Conservation (phyloP, 2,888 invertebrate genomes). For the Teinopalpus imperialis region DNA sequence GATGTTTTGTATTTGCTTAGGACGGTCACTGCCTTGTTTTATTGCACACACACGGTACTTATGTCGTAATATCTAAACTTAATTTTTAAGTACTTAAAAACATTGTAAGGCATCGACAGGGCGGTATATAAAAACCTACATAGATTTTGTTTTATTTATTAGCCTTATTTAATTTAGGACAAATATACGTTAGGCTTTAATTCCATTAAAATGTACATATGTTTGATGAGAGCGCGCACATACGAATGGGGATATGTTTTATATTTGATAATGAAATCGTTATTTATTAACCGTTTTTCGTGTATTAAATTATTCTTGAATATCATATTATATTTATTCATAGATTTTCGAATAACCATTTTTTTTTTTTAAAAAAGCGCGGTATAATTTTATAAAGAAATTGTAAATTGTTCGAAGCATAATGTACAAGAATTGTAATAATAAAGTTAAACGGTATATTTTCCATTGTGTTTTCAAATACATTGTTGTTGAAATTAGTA, state of each 20-base stretch:
- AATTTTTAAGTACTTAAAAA: constrained; percentile 22
- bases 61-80: constrained; percentile 17
- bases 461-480: no score
- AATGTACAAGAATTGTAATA: no score
- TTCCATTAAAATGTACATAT: no score
- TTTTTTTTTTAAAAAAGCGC: no score
- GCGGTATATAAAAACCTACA: no score
- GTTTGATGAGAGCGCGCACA: constrained; percentile 15
- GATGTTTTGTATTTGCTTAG: constrained; percentile 36
- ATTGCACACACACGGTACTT: constrained; percentile 40
- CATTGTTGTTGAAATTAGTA: no score
- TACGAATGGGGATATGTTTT: constrained; percentile 1
- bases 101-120: constrained; percentile 2
- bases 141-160: no score
- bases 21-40: constrained; percentile 43
- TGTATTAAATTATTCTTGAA: constrained; percentile 8
- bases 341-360: constrained; percentile 11
- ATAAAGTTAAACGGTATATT: no score
- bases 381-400: no score
- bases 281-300: not conserved
- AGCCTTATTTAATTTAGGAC: not conserved
- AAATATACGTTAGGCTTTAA: constrained; percentile 5
- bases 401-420: no score
- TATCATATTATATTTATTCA: constrained; percentile 4
- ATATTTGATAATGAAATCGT: not conserved